These are phyloP conservation scores for Electrophaes corylata DNA, from an alignment of 2,888 invertebrate genomes.

Conservation along the genomic window DNA sequence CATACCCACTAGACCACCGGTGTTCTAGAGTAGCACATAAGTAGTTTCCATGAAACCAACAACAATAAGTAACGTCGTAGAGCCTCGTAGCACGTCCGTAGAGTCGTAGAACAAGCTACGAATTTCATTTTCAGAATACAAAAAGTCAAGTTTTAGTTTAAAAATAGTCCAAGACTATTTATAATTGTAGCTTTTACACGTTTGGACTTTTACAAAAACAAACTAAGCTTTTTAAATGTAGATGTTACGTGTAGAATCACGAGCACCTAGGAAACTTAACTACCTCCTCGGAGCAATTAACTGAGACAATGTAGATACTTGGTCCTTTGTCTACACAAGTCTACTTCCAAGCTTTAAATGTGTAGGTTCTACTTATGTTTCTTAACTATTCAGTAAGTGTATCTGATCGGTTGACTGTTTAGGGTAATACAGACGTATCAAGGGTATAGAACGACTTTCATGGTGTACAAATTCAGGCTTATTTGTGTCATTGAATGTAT, in stretches of 20 bases:
- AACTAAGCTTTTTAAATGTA: conserved; percentile 6
- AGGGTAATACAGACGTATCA: neutral
- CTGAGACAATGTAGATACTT: conserved; percentile 34
- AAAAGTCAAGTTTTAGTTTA: neutral
- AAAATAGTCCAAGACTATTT: neutral
- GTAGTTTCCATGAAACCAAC: neutral
- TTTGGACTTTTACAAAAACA: neutral
- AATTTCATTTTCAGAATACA: neutral
- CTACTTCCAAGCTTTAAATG: conserved; percentile 33
- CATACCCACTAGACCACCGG: no score
- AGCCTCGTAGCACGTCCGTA: neutral
- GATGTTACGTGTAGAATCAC: conserved; percentile 40
- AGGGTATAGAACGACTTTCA: neutral
- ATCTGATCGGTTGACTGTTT: neutral
- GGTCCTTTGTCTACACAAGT: conserved; percentile 30
- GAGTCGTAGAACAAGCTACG: conserved; percentile 1
- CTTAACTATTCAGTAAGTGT: conserved; percentile 1
- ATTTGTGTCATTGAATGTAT: conserved; percentile 1
- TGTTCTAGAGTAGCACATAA: neutral
- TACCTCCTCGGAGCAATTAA: conserved; percentile 44
- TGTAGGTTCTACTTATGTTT: conserved; percentile 27
- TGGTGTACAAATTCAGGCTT: neutral
- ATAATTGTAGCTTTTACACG: neutral
- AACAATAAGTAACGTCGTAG: neutral
- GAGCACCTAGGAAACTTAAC: conserved; percentile 42